A percentile compares a stretch with the other conserved stretches of the same genome.
phyloP scores from a whole-genome alignment of 2,888 invertebrate species.

The Cyclophora punctaria region DNA sequence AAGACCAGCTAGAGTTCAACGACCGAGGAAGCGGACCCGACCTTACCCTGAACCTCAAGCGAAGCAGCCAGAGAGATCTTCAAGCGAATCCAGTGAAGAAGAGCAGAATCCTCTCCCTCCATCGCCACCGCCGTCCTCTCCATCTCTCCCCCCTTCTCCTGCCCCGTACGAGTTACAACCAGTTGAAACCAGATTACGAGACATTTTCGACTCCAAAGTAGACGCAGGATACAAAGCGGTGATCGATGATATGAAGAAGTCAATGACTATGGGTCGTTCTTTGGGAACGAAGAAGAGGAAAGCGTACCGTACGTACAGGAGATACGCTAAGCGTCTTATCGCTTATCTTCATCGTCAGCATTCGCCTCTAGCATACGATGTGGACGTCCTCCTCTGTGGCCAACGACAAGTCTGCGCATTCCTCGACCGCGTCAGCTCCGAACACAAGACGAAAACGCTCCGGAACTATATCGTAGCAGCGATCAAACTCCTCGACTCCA shows the following conservation, averaged over 20 bases:
- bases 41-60: conserved; percentile 55
- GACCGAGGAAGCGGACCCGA: conserved; percentile 48
- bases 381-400: conserved; percentile 64
- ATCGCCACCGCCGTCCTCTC: conserved; percentile 64
- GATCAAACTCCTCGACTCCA: conserved; percentile 65
- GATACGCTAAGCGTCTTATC: conserved; percentile 67
- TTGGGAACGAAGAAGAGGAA: conserved; percentile 64
- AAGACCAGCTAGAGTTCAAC: conserved; percentile 54
- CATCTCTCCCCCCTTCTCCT: conserved; percentile 61
- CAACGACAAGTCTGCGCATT: conserved; percentile 68
- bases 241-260: conserved; percentile 72
- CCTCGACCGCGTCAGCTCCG: conserved; percentile 60
- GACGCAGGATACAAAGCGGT: conserved; percentile 73
- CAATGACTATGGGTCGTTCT: conserved; percentile 68
- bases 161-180: conserved; percentile 64
- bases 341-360: conserved; percentile 66
- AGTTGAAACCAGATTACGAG: conserved; percentile 60
- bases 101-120: conserved; percentile 60
- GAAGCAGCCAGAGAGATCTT: conserved; percentile 47
- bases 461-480: conserved; percentile 69
- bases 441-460: conserved; percentile 67
- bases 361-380: conserved; percentile 68
- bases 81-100: conserved; percentile 69
- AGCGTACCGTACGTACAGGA: conserved; percentile 64
- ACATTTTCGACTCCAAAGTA: conserved; percentile 69